Percentiles rank a stretch among this genome's conserved stretches.
phyloP scores from a whole-genome alignment of 2,797 vertebrate species.

The Acrocephalus scirpaceus region DNA sequence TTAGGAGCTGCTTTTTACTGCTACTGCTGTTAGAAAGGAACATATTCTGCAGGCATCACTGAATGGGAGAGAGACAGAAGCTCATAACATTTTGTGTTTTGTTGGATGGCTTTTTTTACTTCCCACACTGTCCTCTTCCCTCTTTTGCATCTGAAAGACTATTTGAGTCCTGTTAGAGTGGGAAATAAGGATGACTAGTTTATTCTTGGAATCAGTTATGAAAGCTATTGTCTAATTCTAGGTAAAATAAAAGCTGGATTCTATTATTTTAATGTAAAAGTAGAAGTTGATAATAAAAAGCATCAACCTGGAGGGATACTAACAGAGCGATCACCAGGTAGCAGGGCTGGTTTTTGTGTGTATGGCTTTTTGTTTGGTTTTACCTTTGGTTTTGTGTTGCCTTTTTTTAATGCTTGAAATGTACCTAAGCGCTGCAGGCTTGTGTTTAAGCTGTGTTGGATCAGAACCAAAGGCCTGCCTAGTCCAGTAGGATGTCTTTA shows the following conservation, averaged over 20 bases:
- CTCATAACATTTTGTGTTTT: neutral
- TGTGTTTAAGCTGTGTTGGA: neutral
- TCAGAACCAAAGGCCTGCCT: neutral
- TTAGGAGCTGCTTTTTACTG: neutral
- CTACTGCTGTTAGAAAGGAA: neutral
- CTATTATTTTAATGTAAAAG: neutral
- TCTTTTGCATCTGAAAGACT: neutral
- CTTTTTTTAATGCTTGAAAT: neutral
- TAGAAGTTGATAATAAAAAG: neutral
- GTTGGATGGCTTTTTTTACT: neutral
- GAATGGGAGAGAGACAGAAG: neutral
- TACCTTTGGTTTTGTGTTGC: neutral
- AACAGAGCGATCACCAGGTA: slow-evolving; percentile 51
- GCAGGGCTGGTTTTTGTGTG: slow-evolving; percentile 48
- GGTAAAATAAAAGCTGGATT: neutral
- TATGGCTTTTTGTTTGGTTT: neutral
- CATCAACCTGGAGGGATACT: neutral
- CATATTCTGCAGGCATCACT: neutral
- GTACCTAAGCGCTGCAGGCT: neutral
- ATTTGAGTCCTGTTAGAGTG: neutral
- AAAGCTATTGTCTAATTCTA: neutral
- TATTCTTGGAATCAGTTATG: neutral
- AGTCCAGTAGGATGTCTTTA: neutral
- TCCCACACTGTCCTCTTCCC: neutral
- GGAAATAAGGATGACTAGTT: neutral